phyloP scores from a whole-genome alignment of 2,113 vertebrate species.

The Otis tarda region DNA sequence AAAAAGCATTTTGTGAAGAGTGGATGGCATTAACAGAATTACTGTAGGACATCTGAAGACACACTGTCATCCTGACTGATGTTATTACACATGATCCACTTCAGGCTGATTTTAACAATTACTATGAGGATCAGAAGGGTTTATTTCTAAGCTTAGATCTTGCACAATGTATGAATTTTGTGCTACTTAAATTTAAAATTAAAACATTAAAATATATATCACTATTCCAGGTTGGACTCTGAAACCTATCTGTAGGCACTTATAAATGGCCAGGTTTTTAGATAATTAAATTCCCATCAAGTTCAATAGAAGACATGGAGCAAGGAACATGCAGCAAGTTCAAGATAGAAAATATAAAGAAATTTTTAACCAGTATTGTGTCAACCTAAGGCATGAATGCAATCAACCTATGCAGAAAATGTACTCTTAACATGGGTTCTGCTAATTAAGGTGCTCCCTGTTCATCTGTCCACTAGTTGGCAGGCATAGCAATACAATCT shows the following conservation, averaged over 20 bases:
- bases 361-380: not conserved
- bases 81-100: not conserved
- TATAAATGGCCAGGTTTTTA: not conserved
- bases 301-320: not conserved
- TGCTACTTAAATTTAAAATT: not conserved
- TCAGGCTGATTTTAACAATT: not conserved
- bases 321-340: not conserved
- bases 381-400: not conserved
- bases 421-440: not conserved
- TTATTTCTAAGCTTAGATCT: not conserved
- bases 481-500: not conserved
- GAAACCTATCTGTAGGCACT: not conserved
- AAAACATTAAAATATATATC: not conserved
- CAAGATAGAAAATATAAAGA: not conserved
- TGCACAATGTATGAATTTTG: not conserved
- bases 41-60: not conserved
- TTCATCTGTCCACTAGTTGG: constrained; percentile 45
- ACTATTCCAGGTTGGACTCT: not conserved
- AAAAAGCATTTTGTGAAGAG: not conserved
- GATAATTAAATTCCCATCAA: not conserved
- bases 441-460: not conserved
- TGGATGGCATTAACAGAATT: not conserved
- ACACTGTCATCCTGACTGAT: not conserved
- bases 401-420: not conserved
- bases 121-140: not conserved